Base-by-base conservation (phyloP, 2,113 vertebrate species). In the Chaetodon trifascialis region DNA sequence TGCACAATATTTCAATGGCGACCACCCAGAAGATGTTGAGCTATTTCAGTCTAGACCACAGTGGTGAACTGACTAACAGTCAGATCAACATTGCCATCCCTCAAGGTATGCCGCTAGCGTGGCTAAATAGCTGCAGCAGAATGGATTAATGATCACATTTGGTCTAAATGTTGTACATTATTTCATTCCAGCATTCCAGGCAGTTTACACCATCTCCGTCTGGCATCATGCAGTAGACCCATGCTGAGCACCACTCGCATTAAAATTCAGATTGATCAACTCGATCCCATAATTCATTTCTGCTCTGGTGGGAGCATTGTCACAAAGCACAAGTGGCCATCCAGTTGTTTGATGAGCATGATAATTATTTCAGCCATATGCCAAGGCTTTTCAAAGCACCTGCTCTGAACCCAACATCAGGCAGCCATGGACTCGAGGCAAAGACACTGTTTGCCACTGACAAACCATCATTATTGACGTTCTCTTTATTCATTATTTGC, bases 321-420 rank as follows among this genome's bases (percentile, higher is more conserved):
- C 86, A 75, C 87, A 72, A 60, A 87, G 86, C 88, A 89, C 89
- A 90, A 94, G 91, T 91, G 89, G 91, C 89, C 87, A 86, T 89
- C 86, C 86, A 85, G 84, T 80, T 88, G 84, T 92, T 90, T 91
- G 91, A 92, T 92, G 88, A 89, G 89, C 82, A 66, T 66, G 89
- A 88, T 91, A 89, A 94, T 94, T 91, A 91, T 92, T 89, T 92
- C 83, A 82, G 65, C 90, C 93, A 92, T 93, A 93, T 94, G 92
- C 90, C 87, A 73, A 80, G 81, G 90, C 56, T 88, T 89, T 83
- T 12, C 47, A 58, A 79, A 91, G 74, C 84, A 85, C 86, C 91
- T 90, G 85, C 86, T 85, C 68, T 47, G 74, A 83, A 81, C 73
- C 74, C 67, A 71, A 51, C 79, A 76, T 51, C 82, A 64, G 77